Evolutionary conservation across 2,888 invertebrate species (phyloP).

Genomic region (Meghimatium bilineatum): DNA sequence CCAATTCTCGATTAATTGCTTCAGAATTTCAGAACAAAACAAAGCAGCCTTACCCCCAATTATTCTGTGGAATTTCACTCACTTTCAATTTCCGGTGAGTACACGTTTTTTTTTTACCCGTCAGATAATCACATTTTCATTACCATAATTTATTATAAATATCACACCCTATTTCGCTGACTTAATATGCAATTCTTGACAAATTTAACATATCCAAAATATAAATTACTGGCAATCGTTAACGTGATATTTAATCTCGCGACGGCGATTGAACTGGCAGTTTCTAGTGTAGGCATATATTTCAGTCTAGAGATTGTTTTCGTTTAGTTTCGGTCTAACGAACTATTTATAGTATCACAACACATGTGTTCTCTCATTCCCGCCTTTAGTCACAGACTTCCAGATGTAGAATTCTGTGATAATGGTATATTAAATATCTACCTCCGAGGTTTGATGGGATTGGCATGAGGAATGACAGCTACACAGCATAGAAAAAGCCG

Average conservation of each 20-base stretch:
- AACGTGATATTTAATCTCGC: too few species aligned
- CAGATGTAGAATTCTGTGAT: too few species aligned
- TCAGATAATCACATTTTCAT: not conserved
- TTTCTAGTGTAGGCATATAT: too few species aligned
- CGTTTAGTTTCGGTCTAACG: not conserved
- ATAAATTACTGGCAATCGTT: not conserved
- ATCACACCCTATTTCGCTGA: not conserved
- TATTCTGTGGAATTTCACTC: slow-evolving; percentile 42
- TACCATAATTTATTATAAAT: slow-evolving; percentile 46
- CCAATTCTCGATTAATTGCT: not conserved
- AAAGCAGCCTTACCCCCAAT: not conserved
- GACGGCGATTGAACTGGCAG: too few species aligned
- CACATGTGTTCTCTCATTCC: too few species aligned
- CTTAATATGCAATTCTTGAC: not conserved
- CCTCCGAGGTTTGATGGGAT: too few species aligned
- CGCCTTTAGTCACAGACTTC: too few species aligned
- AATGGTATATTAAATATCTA: too few species aligned
- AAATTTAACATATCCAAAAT: not conserved
- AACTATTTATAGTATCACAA: slow-evolving; percentile 1
- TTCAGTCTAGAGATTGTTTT: not conserved
- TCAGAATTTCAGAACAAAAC: not conserved
- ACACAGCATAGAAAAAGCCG: too few species aligned
- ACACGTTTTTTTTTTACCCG: not conserved
- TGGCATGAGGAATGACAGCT: too few species aligned
- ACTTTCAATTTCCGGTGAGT: slow-evolving; percentile 41